Conservation (phyloP, 2,888 invertebrate genomes). For the Neoascia interrupta region DNA sequence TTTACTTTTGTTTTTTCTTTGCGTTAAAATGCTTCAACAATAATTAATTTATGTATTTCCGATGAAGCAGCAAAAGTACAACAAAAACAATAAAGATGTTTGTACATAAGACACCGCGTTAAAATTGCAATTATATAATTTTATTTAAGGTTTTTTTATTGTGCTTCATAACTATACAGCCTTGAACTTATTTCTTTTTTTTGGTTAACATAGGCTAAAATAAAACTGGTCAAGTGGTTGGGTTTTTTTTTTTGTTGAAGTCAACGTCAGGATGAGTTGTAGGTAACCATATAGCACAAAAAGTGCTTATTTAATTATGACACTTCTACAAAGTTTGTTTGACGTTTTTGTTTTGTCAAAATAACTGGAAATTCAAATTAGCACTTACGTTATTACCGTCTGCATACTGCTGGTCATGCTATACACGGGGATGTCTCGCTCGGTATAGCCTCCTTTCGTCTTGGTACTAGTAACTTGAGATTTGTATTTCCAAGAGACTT, state of each 20-base stretch:
- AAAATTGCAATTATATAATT: slow-evolving; percentile 38
- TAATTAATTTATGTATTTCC: no score
- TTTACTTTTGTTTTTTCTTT: slow-evolving; percentile 18
- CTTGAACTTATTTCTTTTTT: slow-evolving; percentile 24
- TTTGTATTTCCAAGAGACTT: slow-evolving; percentile 22
- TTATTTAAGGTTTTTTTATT: background rate
- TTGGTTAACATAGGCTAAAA: background rate
- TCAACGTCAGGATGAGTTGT: no score
- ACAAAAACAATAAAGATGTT: background rate
- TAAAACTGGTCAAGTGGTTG: slow-evolving; percentile 24
- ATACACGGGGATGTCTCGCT: slow-evolving; percentile 22
- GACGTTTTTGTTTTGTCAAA: background rate
- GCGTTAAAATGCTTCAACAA: no score
- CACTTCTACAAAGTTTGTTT: background rate
- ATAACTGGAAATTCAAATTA: slow-evolving; percentile 33
- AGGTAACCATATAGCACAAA: background rate
- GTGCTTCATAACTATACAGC: slow-evolving; percentile 6
- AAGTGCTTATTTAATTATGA: background rate
- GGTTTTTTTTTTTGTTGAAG: no score
- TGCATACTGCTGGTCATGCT: slow-evolving; percentile 67
- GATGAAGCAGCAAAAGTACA: background rate
- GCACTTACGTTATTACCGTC: slow-evolving; percentile 68
- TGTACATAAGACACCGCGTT: no score
- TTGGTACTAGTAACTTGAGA: slow-evolving; percentile 24
- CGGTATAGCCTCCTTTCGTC: slow-evolving; percentile 6